phyloP scores from a whole-genome alignment of 2,888 invertebrate species.

The Idaea dimidiata region DNA sequence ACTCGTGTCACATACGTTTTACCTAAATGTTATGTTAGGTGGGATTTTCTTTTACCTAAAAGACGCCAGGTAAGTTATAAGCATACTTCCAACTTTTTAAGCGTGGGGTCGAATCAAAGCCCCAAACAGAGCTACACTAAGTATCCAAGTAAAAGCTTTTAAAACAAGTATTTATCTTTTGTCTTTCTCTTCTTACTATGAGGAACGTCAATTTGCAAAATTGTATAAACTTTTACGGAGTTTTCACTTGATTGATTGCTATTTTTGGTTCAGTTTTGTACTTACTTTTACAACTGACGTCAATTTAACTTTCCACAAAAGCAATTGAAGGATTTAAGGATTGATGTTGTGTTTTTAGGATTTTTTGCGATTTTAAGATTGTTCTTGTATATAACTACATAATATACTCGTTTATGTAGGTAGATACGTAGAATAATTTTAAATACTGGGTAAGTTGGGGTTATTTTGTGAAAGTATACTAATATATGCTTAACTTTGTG shows the following conservation, averaged over 20 bases:
- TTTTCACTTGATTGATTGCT: slow-evolving; percentile 47
- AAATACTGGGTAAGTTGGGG: too few relatives aligned
- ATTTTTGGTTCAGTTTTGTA: slow-evolving; percentile 21
- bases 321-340: not conserved
- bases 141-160: slow-evolving; percentile 25
- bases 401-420: too few relatives aligned
- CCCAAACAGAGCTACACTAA: slow-evolving; percentile 21
- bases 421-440: too few relatives aligned
- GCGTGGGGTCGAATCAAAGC: slow-evolving; percentile 10
- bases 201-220: slow-evolving; percentile 50
- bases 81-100: slow-evolving; percentile 16
- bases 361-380: too few relatives aligned
- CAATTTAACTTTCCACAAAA: slow-evolving; percentile 4
- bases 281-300: slow-evolving; percentile 2
- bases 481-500: too few relatives aligned
- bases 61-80: slow-evolving; percentile 4
- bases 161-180: slow-evolving; percentile 48
- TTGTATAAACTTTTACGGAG: slow-evolving; percentile 44
- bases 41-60: not conserved
- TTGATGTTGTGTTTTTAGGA: too few relatives aligned
- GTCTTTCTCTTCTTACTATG: slow-evolving; percentile 43
- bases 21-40: not conserved
- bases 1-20: too few relatives aligned
- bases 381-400: too few relatives aligned
- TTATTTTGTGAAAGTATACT: too few relatives aligned